Conservation (phyloP, 2,113 vertebrate genomes). For the Corydoras maculifer region DNA sequence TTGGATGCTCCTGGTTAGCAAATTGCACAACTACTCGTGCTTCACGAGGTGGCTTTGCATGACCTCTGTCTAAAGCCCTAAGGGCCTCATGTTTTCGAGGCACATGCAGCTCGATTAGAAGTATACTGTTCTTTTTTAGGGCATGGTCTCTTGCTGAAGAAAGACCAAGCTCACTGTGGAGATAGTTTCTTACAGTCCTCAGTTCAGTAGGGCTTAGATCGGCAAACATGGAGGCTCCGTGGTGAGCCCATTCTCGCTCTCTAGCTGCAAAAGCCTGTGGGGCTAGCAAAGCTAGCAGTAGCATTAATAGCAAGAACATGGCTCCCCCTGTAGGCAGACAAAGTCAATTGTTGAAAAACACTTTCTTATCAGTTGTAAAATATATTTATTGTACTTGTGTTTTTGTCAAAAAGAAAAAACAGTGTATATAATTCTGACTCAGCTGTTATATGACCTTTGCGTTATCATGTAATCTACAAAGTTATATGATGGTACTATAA, state of each 20-base stretch:
- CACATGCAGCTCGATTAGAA: constrained; percentile 79
- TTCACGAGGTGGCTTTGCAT: constrained; percentile 62
- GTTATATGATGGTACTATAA: too few species aligned
- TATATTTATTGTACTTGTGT: background rate
- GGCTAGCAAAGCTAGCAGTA: constrained; percentile 50
- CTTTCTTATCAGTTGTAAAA: background rate
- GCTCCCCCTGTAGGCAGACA: constrained; percentile 33
- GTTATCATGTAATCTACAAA: too few species aligned
- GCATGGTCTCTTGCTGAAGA: constrained; percentile 7
- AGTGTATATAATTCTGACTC: background rate
- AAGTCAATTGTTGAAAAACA: background rate
- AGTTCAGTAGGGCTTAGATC: constrained; percentile 75
- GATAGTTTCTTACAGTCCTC: constrained; percentile 63
- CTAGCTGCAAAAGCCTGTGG: constrained; percentile 35
- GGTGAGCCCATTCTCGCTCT: constrained; percentile 60
- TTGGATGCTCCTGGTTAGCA: constrained; percentile 69
- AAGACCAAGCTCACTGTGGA: constrained; percentile 67
- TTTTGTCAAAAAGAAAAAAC: background rate
- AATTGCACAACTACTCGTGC: constrained; percentile 78
- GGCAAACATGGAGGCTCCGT: constrained; percentile 70
- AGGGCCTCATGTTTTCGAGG: constrained; percentile 74
- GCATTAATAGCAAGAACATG: constrained; percentile 55
- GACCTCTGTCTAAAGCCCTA: constrained; percentile 63
- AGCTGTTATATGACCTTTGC: too few species aligned
- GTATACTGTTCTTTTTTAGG: constrained; percentile 76